Evolutionary conservation across 2,888 invertebrate genomes (phyloP).

Genomic region (Chrysolina oricalcia): DNA sequence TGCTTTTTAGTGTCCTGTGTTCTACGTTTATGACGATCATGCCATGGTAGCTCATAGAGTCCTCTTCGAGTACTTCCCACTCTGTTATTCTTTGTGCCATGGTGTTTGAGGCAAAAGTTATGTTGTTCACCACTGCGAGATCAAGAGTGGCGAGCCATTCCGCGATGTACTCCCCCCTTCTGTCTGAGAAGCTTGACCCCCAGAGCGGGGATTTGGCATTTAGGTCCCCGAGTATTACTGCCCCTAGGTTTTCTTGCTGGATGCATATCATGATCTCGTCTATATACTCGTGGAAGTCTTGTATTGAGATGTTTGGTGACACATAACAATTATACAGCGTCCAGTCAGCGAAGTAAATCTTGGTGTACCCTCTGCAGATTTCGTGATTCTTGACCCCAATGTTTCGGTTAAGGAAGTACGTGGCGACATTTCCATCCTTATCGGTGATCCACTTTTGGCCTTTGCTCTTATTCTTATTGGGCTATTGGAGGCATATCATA

Average conservation of each 20-base stretch:
- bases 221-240: not conserved
- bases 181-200: not conserved
- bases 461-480: not conserved
- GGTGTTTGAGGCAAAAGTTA: slow-evolving; percentile 21
- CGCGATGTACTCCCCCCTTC: not conserved
- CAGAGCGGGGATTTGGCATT: not conserved
- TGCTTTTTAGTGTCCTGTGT: not conserved
- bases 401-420: not conserved
- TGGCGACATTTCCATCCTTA: not conserved
- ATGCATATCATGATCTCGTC: not conserved
- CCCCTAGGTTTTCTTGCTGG: not conserved
- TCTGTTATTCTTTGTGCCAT: not conserved
- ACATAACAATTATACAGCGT: not conserved
- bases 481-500: slow-evolving; percentile 7
- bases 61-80: not conserved
- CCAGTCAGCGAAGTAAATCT: slow-evolving; percentile 10
- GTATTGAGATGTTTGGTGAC: no score
- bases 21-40: slow-evolving; percentile 5
- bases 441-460: slow-evolving; percentile 16
- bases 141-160: not conserved
- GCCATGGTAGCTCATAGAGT: slow-evolving; percentile 20
- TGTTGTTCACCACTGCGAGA: not conserved
- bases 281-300: not conserved
- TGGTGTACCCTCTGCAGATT: not conserved
- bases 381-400: slow-evolving; percentile 13